A percentile compares a stretch with the other conserved stretches of the same genome.
Evolutionary conservation across 2,888 invertebrate genomes (phyloP).

Genomic region (Epistrophe eligans): DNA sequence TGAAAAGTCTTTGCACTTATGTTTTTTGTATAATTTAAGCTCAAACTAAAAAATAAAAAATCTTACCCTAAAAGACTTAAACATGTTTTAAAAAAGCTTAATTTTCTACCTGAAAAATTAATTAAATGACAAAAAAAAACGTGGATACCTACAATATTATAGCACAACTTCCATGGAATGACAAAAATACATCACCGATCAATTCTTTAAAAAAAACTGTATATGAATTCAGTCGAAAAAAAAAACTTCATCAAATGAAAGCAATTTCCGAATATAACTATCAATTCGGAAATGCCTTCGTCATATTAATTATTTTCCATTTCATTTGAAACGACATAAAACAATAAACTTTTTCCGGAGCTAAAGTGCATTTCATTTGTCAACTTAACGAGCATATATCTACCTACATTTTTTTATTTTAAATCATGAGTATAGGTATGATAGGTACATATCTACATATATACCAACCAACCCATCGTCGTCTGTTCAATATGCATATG

Average conservation of each 20-base stretch:
- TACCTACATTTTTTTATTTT: neutral
- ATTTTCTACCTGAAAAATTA: no score
- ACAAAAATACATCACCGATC: neutral
- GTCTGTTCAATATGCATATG: conserved; percentile 29
- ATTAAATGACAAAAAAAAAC: no score
- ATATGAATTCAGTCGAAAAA: neutral
- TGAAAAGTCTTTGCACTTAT: no score
- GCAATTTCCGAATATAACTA: conserved; percentile 2
- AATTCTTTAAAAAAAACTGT: neutral
- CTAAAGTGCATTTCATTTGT: conserved; percentile 75
- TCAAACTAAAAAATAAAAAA: no score
- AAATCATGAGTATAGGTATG: no score
- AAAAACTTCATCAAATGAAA: conserved; percentile 6
- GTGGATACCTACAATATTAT: no score
- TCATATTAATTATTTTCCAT: conserved; percentile 76
- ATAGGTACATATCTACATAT: no score
- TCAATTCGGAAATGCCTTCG: conserved; percentile 28
- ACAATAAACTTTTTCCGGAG: conserved; percentile 64
- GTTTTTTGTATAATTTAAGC: no score
- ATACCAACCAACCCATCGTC: neutral
- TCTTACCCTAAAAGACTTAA: no score
- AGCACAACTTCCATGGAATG: no score
- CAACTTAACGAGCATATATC: conserved; percentile 66
- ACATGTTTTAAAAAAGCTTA: no score
- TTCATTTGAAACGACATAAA: conserved; percentile 71